Percentiles rank a stretch among this genome's conserved stretches.
Evolutionary conservation across 2,888 invertebrate species (phyloP).

Genomic region (Troilus luridus): DNA sequence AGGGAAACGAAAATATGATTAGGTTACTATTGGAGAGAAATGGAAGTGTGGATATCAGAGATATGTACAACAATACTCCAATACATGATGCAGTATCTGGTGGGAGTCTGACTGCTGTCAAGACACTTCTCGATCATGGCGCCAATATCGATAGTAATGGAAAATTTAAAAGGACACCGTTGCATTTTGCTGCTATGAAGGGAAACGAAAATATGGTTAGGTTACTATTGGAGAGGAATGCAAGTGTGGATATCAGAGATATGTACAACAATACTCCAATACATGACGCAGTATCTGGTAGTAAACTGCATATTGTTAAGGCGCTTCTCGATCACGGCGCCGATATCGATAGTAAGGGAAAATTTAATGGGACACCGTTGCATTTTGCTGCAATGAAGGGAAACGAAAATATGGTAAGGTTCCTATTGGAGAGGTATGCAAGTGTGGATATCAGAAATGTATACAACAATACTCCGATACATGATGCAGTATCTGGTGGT

Average conservation of each 20-base stretch:
- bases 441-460: not conserved
- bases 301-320: not conserved
- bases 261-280: not conserved
- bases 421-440: not conserved
- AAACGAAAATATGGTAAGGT: not conserved
- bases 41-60: too few relatives aligned
- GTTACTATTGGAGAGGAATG: not conserved
- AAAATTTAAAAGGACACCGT: not conserved
- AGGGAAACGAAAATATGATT: too few relatives aligned
- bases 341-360: not conserved
- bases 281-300: not conserved
- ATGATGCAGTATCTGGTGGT: too few relatives aligned
- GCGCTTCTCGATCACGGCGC: not conserved
- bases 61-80: too few relatives aligned
- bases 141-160: conserved; percentile 71
- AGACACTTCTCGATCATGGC: not conserved
- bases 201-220: not conserved
- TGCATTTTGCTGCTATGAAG: not conserved
- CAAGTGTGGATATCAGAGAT: not conserved
- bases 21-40: too few relatives aligned
- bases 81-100: not conserved
- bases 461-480: too few relatives aligned
- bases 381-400: not conserved
- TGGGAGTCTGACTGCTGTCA: not conserved
- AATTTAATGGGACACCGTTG: not conserved